phyloP scores from a whole-genome alignment of 2,888 invertebrate species.

The Erannis defoliaria region DNA sequence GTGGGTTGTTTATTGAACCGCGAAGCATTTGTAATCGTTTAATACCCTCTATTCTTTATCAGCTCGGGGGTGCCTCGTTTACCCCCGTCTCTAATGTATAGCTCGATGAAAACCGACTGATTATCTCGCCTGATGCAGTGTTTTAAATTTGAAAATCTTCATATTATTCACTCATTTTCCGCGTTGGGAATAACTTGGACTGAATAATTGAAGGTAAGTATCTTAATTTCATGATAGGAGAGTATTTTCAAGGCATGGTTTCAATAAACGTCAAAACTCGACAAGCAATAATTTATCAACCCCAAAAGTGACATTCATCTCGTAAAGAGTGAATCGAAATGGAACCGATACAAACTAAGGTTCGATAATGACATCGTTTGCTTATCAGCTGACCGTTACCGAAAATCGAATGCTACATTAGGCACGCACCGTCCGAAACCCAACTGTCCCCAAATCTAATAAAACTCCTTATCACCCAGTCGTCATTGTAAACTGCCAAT shows the following conservation, averaged over 20 bases:
- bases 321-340: conserved; percentile 59
- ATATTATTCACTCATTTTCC: conserved; percentile 1
- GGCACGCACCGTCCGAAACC: conserved; percentile 79
- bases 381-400: conserved; percentile 87
- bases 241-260: not conserved
- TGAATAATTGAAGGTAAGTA: not conserved
- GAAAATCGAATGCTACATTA: conserved; percentile 85
- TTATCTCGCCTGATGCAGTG: conserved; percentile 64
- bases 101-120: conserved; percentile 78
- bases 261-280: conserved; percentile 16
- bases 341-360: conserved; percentile 78
- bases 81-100: conserved; percentile 74
- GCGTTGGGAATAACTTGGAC: not conserved
- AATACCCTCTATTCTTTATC: conserved; percentile 87
- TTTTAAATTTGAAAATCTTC: conserved; percentile 51
- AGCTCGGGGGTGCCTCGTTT: conserved; percentile 71
- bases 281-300: conserved; percentile 27
- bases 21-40: conserved; percentile 87
- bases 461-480: conserved; percentile 80
- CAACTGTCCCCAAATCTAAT: conserved; percentile 74
- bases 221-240: not conserved
- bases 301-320: conserved; percentile 33
- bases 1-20: conserved; percentile 84
- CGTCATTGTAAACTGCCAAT: conserved; percentile 78
- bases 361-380: conserved; percentile 84